These are phyloP conservation scores for Microctonus aethiopoides DNA, from an alignment of 2,888 invertebrate species.

Conservation along the genomic window DNA sequence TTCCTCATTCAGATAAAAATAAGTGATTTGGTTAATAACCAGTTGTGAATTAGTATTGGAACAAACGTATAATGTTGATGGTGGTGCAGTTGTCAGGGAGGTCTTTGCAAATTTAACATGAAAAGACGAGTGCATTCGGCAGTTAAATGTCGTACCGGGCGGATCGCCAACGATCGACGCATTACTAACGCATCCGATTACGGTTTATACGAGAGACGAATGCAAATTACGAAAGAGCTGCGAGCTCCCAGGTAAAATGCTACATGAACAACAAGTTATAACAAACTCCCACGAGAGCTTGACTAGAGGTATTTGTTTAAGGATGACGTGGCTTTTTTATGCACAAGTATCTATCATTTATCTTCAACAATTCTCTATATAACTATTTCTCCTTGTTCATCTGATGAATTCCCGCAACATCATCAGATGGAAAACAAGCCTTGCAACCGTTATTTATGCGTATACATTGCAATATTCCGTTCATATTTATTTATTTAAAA, in stretches of 20 bases:
- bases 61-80: background rate
- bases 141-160: constrained; percentile 41
- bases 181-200: constrained; percentile 41
- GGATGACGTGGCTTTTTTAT: constrained; percentile 29
- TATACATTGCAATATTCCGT: constrained; percentile 45
- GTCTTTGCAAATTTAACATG: constrained; percentile 44
- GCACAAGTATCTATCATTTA: constrained; percentile 2
- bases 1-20: constrained; percentile 21
- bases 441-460: background rate
- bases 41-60: background rate
- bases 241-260: constrained; percentile 26
- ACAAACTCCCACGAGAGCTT: constrained; percentile 39
- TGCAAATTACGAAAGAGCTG: constrained; percentile 45
- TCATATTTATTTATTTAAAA: constrained; percentile 33
- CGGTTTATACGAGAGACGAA: constrained; percentile 40
- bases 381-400: constrained; percentile 8
- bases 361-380: constrained; percentile 1
- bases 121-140: constrained; percentile 46
- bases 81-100: constrained; percentile 29
- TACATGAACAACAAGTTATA: constrained; percentile 23
- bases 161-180: constrained; percentile 36
- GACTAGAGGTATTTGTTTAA: constrained; percentile 8
- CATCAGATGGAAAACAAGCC: constrained; percentile 22
- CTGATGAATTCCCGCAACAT: constrained; percentile 27
- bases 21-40: constrained; percentile 2